phyloP scores from a whole-genome alignment of 2,888 invertebrate genomes.

The Tinea pellionella region DNA sequence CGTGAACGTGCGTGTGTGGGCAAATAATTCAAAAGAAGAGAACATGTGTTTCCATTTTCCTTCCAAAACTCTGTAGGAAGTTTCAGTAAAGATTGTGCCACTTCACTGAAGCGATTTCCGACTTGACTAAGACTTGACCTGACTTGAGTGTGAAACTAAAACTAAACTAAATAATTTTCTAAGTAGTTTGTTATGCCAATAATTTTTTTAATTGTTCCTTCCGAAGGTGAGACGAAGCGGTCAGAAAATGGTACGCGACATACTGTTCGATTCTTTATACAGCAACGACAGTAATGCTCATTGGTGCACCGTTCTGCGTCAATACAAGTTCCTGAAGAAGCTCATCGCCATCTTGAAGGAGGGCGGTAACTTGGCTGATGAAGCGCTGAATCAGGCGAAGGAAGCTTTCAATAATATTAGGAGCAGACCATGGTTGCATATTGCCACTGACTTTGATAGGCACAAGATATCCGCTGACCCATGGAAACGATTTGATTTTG shows the following conservation, averaged over 20 bases:
- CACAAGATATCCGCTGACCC: conserved; percentile 65
- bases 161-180: too few species aligned
- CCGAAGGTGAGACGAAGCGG: conserved; percentile 68
- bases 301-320: conserved; percentile 77
- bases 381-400: conserved; percentile 54
- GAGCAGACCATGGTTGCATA: conserved; percentile 72
- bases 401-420: conserved; percentile 71
- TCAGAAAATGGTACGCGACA: conserved; percentile 70
- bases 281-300: conserved; percentile 76
- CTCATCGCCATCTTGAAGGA: conserved; percentile 72
- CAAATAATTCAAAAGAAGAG: too few species aligned
- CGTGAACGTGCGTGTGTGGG: too few species aligned
- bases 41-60: too few species aligned
- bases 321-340: conserved; percentile 79
- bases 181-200: too few species aligned
- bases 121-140: too few species aligned
- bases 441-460: conserved; percentile 77
- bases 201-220: too few species aligned
- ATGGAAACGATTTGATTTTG: conserved; percentile 58
- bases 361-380: conserved; percentile 53
- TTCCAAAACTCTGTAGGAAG: too few species aligned
- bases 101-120: too few species aligned
- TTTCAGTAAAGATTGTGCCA: too few species aligned
- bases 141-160: too few species aligned
- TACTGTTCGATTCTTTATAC: conserved; percentile 47